A percentile compares a stretch with the other conserved stretches of the same genome.
Conservation (phyloP, 2,113 vertebrate genomes). For the Scolopax mira region DNA sequence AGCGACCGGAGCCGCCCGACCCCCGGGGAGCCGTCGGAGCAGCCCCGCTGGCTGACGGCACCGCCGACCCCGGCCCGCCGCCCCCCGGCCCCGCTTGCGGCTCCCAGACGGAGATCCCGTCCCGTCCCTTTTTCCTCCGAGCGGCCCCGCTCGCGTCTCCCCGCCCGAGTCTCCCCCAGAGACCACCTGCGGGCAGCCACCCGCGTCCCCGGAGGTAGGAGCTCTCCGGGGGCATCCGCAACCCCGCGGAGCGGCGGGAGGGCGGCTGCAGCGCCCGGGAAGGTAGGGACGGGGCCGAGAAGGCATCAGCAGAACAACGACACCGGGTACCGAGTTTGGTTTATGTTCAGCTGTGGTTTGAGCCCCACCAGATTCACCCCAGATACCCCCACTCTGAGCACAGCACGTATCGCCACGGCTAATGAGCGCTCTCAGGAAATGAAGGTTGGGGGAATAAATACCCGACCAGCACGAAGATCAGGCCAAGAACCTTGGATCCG, state of each 20-base stretch:
- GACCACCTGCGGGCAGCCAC: fast-evolving
- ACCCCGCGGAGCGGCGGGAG: neutral
- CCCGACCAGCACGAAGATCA: fast-evolving
- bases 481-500: neutral
- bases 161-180: fast-evolving
- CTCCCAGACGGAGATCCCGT: fast-evolving
- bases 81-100: neutral
- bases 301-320: neutral
- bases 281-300: neutral
- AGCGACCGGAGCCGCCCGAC: neutral
- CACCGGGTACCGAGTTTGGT: fast-evolving
- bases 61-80: neutral
- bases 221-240: neutral
- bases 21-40: neutral
- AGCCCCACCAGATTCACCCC: neutral
- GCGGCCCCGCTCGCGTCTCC: neutral
- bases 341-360: neutral
- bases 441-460: neutral
- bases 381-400: neutral
- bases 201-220: neutral
- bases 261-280: fast-evolving
- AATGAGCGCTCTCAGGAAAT: neutral
- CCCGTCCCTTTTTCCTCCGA: neutral
- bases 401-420: neutral
- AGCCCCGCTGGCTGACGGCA: conserved; percentile 48